Evolutionary conservation across 37 sponge, comb jelly and placozoan species (phyloP).

Genomic region (Ephydatia muelleri): DNA sequence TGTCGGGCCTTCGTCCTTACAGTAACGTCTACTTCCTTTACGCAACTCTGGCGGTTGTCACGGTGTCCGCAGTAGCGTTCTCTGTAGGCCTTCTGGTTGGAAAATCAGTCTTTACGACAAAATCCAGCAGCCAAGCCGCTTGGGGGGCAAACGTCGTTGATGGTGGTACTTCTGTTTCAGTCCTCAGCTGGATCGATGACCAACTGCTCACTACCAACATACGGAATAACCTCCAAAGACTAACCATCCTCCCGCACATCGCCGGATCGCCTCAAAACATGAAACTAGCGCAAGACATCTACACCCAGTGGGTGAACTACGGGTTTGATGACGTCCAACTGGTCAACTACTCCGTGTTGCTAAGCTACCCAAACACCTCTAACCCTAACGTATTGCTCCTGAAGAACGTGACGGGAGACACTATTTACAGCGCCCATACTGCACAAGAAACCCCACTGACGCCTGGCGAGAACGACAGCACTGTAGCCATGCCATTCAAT

Average conservation of each 20-base stretch:
- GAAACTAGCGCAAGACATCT: constrained; percentile 60
- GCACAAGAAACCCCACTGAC: constrained; percentile 62
- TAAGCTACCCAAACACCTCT: constrained; percentile 66
- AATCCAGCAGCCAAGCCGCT: too few relatives aligned
- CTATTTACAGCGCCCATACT: constrained; percentile 48
- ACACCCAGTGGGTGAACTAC: constrained; percentile 50
- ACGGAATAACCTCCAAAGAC: constrained; percentile 45
- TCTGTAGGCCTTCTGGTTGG: too few relatives aligned
- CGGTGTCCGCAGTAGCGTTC: too few relatives aligned
- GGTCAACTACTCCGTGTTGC: constrained; percentile 68
- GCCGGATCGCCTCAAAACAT: constrained; percentile 64
- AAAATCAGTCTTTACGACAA: neutral
- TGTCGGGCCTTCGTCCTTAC: too few relatives aligned
- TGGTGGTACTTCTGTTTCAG: constrained; percentile 12
- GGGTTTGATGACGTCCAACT: constrained; percentile 72
- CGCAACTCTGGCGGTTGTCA: too few relatives aligned
- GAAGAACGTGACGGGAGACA: neutral
- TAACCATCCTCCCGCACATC: constrained; percentile 77
- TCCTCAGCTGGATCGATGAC: constrained; percentile 21
- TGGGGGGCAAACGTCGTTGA: constrained; percentile 56
- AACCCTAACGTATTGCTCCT: constrained; percentile 54
- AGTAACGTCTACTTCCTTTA: too few relatives aligned
- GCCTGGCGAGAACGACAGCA: constrained; percentile 65
- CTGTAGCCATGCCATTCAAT: constrained; percentile 83
- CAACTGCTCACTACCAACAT: constrained; percentile 35